These are phyloP conservation scores for Carcharodon carcharias DNA, from an alignment of 2,797 vertebrate genomes.

Conservation along the genomic window DNA sequence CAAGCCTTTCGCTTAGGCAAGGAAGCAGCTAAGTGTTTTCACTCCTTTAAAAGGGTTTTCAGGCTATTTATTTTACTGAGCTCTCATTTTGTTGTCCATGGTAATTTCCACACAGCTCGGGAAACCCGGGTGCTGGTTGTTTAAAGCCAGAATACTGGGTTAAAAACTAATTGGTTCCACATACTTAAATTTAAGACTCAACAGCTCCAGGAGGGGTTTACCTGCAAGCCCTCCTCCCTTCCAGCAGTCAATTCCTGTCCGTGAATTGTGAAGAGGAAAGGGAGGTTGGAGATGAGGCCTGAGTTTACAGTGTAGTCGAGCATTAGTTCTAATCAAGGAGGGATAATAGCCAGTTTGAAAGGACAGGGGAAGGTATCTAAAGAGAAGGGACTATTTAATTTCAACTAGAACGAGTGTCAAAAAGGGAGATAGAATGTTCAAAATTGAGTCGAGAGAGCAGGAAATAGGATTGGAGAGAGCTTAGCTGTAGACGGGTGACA, in stretches of 20 bases:
- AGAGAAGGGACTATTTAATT: background rate
- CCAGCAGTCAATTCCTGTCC: too few species aligned
- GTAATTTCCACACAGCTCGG: background rate
- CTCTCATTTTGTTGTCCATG: background rate
- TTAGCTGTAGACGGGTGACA: background rate
- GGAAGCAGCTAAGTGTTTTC: background rate
- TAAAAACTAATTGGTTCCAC: background rate
- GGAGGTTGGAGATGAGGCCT: background rate
- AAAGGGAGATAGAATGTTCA: background rate
- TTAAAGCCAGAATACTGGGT: background rate
- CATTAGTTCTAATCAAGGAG: background rate
- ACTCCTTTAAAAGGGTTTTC: background rate
- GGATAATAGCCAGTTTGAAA: background rate
- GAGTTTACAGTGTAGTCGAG: background rate
- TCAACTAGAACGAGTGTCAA: background rate
- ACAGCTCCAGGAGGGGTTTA: background rate
- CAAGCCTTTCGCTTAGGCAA: background rate
- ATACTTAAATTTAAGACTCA: background rate
- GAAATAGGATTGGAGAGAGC: background rate
- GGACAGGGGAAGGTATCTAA: background rate
- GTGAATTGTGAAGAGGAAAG: background rate
- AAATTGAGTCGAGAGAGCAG: background rate
- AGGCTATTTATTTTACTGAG: background rate
- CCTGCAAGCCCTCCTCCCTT: too few species aligned
- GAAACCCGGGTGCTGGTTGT: background rate